A percentile compares a stretch with the other conserved stretches of the same genome.
These are phyloP conservation scores for Sceliomorpha sp. DNA, from an alignment of 2,888 invertebrate species.

Conservation along the genomic window DNA sequence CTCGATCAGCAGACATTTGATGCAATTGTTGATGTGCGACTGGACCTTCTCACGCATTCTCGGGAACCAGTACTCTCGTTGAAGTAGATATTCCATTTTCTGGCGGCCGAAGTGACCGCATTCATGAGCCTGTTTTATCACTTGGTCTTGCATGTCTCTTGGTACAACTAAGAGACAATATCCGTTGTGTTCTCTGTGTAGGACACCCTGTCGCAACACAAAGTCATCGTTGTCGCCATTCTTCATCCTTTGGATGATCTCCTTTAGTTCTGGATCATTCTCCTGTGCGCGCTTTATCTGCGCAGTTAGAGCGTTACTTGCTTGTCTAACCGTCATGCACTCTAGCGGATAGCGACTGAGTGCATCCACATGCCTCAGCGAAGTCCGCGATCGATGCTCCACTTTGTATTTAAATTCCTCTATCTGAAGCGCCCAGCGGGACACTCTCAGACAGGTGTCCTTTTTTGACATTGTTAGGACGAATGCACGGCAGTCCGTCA, in stretches of 20 bases:
- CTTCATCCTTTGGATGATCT: slow-evolving; percentile 5
- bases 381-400: slow-evolving; percentile 39
- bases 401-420: slow-evolving; percentile 44
- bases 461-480: slow-evolving; percentile 36
- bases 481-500: slow-evolving; percentile 50
- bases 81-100: slow-evolving; percentile 38
- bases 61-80: slow-evolving; percentile 41
- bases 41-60: slow-evolving; percentile 44
- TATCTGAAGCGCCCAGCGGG: slow-evolving; percentile 44
- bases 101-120: too few species aligned
- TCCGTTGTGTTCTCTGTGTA: too few species aligned
- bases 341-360: slow-evolving; percentile 35
- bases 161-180: too few species aligned
- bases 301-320: slow-evolving; percentile 14
- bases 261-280: neutral
- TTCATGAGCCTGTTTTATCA: slow-evolving; percentile 43
- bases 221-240: slow-evolving; percentile 17
- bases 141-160: slow-evolving; percentile 27
- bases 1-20: slow-evolving; percentile 62
- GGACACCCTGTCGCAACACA: slow-evolving; percentile 23
- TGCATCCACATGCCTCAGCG: slow-evolving; percentile 46
- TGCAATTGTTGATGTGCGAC: slow-evolving; percentile 51
- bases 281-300: neutral
- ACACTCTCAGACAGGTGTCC: slow-evolving; percentile 33
- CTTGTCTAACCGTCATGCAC: neutral